Base-by-base conservation (phyloP, 2,888 invertebrate genomes). In the Apomyelois bistriatella region DNA sequence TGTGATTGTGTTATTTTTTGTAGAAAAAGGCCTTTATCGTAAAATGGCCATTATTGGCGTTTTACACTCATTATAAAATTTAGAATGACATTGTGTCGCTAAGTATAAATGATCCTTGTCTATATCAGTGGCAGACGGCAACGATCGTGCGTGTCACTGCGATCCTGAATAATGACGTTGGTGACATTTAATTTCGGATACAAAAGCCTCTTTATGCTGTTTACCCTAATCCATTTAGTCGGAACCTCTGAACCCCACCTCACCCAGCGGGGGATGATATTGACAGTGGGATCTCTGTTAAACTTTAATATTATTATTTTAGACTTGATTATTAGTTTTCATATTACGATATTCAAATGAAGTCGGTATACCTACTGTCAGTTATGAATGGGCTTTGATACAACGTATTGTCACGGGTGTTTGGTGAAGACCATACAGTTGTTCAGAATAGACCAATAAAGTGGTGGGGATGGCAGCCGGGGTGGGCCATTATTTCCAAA, bases 161-260 rank as follows among this genome's bases (percentile, higher is more conserved):
- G 70, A 68, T 69, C 63, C 79, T 87, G 85, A 88, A 84, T 89
- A 89, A 89, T 87, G 88, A 89, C 82, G 74, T 71, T 70, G 82
- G 76, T 87, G 89, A 88, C 88, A 77, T 89, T 88, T 88, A 86
- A 89, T 88, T 88, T 88, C 67, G 79, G 82, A 85, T 88, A 89
- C 88, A 89, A 89, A 88, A 85, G 86, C 76, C 82, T 85, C 80
- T 85, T 86, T 85, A 88, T 83, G 76, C 84, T 85, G 82, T 85
- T 88, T 86, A 85, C 86, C 83, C 87, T 87, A 84, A 88, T 86
- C 87, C 74, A 76, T 77, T 77, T 76, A 78, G 72, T 52, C 52
- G 38, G 48, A 59, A 58, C 60, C 66, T 65, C 61, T 58, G 50
- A 58, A 41, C 41, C 38, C 62, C 57, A 41, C 56, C 50, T 38